A percentile compares a stretch with the other conserved stretches of the same genome.
Conservation (phyloP, 2,797 vertebrate genomes). For the Orientallactaga sibirica region DNA sequence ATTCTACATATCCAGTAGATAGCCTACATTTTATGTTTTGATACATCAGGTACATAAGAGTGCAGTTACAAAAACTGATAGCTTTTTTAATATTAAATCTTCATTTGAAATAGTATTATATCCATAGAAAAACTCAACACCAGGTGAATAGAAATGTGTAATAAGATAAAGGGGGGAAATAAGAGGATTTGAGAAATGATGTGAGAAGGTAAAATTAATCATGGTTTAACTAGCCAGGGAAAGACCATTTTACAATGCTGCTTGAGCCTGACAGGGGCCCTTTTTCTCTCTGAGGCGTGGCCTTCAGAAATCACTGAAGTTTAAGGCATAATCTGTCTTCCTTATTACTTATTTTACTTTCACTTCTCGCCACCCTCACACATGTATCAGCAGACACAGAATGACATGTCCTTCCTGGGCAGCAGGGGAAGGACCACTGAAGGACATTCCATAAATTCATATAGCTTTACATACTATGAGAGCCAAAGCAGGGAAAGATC, state of each 20-base stretch:
- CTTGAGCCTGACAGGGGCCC: background rate
- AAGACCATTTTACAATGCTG: constrained; percentile 35
- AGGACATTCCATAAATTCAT: background rate
- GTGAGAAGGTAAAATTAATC: constrained; percentile 60
- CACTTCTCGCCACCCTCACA: background rate
- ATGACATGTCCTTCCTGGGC: background rate
- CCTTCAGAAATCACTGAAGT: constrained; percentile 36
- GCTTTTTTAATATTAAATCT: background rate
- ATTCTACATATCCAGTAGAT: too few species aligned
- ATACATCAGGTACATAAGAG: background rate
- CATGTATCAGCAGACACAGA: background rate
- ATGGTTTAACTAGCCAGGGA: background rate
- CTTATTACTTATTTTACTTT: constrained; percentile 13
- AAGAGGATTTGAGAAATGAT: constrained; percentile 21
- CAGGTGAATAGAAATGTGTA: background rate
- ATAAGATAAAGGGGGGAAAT: background rate
- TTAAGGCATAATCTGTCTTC: constrained; percentile 44
- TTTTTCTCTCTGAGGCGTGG: constrained; percentile 20
- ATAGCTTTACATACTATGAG: background rate
- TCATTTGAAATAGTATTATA: background rate
- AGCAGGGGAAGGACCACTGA: background rate
- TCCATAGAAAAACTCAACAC: background rate
- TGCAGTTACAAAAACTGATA: background rate
- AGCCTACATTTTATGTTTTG: background rate
- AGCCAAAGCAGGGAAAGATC: background rate